Percentiles rank a stretch among this genome's conserved stretches.
Conservation (phyloP, 2,797 vertebrate species). For the Galago senegalensis region DNA sequence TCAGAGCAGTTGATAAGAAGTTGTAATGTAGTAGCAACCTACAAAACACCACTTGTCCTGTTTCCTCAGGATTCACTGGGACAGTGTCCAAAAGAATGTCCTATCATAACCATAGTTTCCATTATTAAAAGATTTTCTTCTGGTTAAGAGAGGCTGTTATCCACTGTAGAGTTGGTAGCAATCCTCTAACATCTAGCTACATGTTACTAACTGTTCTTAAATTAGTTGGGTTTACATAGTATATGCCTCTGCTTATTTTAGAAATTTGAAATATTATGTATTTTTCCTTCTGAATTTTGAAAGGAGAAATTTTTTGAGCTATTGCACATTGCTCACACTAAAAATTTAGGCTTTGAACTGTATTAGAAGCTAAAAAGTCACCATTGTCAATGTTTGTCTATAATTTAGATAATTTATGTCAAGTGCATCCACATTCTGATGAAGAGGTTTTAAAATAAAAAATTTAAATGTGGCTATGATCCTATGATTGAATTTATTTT, state of each 20-base stretch:
- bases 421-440: not conserved
- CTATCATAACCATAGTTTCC: not conserved
- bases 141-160: not conserved
- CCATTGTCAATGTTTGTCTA: not conserved
- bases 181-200: not conserved
- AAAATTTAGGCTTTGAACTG: slow-evolving; percentile 36
- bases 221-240: slow-evolving; percentile 16
- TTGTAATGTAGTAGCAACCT: not conserved
- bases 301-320: slow-evolving; percentile 22
- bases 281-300: slow-evolving; percentile 47
- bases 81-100: not conserved
- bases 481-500: not conserved
- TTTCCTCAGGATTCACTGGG: not conserved
- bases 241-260: slow-evolving; percentile 32
- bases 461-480: not conserved
- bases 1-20: not conserved
- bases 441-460: slow-evolving; percentile 30
- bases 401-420: slow-evolving; percentile 5
- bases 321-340: not conserved
- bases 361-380: slow-evolving; percentile 9
- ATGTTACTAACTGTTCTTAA: slow-evolving; percentile 29
- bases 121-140: not conserved
- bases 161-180: not conserved
- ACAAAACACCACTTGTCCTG: not conserved
- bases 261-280: slow-evolving; percentile 55